Evolutionary conservation across 2,113 vertebrate species (phyloP).

Genomic region (Oryzias curvinotus): DNA sequence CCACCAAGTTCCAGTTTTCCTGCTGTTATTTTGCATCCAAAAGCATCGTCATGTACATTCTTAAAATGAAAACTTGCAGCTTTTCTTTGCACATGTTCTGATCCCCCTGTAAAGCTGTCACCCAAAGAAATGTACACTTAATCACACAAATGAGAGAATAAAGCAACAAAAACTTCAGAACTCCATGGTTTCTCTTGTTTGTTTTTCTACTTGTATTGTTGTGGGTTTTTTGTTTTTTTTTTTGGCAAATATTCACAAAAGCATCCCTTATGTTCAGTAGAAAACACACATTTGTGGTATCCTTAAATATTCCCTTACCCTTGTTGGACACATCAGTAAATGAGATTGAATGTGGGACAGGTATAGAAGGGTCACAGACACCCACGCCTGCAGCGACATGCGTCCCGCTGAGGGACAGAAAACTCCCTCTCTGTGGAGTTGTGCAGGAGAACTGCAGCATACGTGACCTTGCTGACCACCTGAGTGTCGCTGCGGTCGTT

Average conservation of each 20-base stretch:
- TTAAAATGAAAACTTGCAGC: slow-evolving; percentile 14
- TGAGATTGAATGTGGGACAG: slow-evolving; percentile 14
- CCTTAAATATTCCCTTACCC: slow-evolving; percentile 18
- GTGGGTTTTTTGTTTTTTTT: no score
- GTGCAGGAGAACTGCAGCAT: slow-evolving; percentile 19
- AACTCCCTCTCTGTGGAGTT: slow-evolving; percentile 16
- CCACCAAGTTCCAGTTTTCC: slow-evolving; percentile 13
- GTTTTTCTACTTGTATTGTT: no score
- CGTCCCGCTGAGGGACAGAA: background rate
- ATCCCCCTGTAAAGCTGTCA: slow-evolving; percentile 23
- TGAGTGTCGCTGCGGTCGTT: slow-evolving; percentile 53
- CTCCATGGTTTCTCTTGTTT: no score
- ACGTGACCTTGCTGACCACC: slow-evolving; percentile 65
- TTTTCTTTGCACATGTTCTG: slow-evolving; percentile 51
- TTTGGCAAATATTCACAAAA: background rate
- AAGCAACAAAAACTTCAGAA: slow-evolving; percentile 60
- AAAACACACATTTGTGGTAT: slow-evolving; percentile 1
- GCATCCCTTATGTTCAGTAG: background rate
- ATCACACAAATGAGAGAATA: slow-evolving; percentile 69
- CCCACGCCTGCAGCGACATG: slow-evolving; percentile 2
- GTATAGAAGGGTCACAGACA: background rate
- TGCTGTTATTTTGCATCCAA: slow-evolving; percentile 19
- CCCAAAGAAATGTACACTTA: slow-evolving; percentile 56
- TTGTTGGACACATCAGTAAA: slow-evolving; percentile 8
- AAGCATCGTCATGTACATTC: slow-evolving; percentile 28